phyloP scores from a whole-genome alignment of 2,888 invertebrate genomes.

The Andrena camellia region DNA sequence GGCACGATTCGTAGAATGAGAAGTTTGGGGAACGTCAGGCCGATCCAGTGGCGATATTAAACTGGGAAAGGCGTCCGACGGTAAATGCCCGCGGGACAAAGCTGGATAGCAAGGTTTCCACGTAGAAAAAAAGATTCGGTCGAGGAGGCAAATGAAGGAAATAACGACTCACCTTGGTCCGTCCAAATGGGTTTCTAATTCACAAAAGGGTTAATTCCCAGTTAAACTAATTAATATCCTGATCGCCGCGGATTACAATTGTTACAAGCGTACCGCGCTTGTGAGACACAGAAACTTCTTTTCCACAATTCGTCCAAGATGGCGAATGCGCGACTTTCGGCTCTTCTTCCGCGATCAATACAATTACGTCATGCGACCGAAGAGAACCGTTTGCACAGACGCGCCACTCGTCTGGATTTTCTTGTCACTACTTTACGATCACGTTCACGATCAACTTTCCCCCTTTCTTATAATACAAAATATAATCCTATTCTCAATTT shows the following conservation, averaged over 20 bases:
- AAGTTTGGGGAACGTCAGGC: neutral
- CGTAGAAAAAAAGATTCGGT: conserved; percentile 85
- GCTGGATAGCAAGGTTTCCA: conserved; percentile 61
- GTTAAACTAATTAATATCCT: conserved; percentile 82
- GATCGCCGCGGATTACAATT: conserved; percentile 84
- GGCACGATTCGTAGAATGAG: neutral
- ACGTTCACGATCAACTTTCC: conserved; percentile 28
- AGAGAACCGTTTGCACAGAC: conserved; percentile 76
- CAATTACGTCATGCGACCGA: conserved; percentile 85
- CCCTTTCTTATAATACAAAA: conserved; percentile 22
- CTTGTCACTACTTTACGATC: conserved; percentile 63
- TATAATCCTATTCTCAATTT: conserved; percentile 27
- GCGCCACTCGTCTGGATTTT: conserved; percentile 74
- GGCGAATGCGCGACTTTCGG: conserved; percentile 85
- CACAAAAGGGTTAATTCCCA: conserved; percentile 87
- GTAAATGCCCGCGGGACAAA: conserved; percentile 27
- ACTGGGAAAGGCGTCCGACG: conserved; percentile 6
- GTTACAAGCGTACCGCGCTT: conserved; percentile 77
- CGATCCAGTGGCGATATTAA: neutral
- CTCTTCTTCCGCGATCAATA: conserved; percentile 85
- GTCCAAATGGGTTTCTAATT: conserved; percentile 91
- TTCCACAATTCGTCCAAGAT: conserved; percentile 86
- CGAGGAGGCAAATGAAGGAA: conserved; percentile 84
- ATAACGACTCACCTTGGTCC: conserved; percentile 91
- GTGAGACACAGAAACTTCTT: conserved; percentile 82